A percentile compares a stretch with the other conserved stretches of the same genome.
Conservation (phyloP, 2,113 vertebrate species). For the Rallus limicola region DNA sequence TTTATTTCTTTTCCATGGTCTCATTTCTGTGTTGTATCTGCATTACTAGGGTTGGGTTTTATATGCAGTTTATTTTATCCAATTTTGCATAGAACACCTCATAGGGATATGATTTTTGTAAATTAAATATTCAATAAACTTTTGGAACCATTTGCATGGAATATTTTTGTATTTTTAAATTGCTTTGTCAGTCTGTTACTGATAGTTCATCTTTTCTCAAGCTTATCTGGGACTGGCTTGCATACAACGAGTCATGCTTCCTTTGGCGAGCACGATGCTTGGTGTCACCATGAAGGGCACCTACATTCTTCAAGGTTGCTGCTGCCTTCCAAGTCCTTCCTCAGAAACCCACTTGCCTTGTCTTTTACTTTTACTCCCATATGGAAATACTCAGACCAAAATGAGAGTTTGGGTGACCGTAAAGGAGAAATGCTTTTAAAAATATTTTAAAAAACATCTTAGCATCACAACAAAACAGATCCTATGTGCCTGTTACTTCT, state of each 20-base stretch:
- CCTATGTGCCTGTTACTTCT: background rate
- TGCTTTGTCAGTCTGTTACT: background rate
- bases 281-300: background rate
- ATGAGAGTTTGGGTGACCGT: background rate
- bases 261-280: rapidly evolving
- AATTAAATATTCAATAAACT: conserved; percentile 82
- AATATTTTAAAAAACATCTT: background rate
- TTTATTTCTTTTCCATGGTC: background rate
- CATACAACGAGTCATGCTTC: rapidly evolving
- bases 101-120: conserved; percentile 79
- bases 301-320: background rate
- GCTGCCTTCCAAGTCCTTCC: background rate
- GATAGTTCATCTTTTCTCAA: background rate
- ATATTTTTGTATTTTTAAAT: background rate
- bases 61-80: conserved; percentile 84
- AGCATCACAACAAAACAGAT: background rate
- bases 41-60: conserved; percentile 78
- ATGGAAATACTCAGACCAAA: background rate
- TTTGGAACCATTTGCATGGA: conserved; percentile 67
- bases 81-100: conserved; percentile 82
- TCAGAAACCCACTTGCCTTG: background rate
- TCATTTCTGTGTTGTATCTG: conserved; percentile 37
- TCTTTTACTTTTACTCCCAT: background rate
- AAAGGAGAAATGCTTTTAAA: background rate
- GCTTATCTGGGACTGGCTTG: background rate